These are phyloP conservation scores for Tipula unca DNA, from an alignment of 2,888 invertebrate genomes.

Conservation along the genomic window DNA sequence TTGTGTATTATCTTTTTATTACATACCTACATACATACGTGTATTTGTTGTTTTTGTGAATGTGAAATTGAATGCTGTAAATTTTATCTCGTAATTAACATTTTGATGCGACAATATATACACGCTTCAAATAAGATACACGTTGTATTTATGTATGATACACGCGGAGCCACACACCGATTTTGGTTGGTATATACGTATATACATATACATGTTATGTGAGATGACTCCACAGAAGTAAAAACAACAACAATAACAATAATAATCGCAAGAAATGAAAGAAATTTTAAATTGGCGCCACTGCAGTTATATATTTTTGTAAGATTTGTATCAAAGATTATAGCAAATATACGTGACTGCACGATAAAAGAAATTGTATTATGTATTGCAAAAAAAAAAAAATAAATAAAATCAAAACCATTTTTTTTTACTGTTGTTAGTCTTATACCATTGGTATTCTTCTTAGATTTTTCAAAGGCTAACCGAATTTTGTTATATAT, in stretches of 20 bases:
- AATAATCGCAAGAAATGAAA: background rate
- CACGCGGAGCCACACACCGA: background rate
- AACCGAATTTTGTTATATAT: background rate
- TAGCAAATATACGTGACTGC: slow-evolving; percentile 14
- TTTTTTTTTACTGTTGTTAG: background rate
- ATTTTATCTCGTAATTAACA: background rate
- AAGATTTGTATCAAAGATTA: slow-evolving; percentile 8
- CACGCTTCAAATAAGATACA: too few species aligned
- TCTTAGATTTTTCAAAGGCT: background rate
- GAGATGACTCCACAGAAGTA: background rate
- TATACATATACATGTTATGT: background rate
- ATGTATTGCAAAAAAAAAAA: background rate
- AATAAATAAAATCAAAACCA: background rate
- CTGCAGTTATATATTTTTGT: background rate
- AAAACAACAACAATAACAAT: background rate
- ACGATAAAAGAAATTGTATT: background rate
- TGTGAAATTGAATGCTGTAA: background rate
- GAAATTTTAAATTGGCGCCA: slow-evolving; percentile 14
- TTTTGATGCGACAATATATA: background rate
- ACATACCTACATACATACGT: too few species aligned
- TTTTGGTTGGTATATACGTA: background rate
- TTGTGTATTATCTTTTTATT: background rate
- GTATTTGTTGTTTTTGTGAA: background rate
- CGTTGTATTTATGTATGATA: background rate
- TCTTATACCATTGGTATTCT: background rate